Conservation (phyloP, 23 tunicate genomes). For the Styela plicata region DNA sequence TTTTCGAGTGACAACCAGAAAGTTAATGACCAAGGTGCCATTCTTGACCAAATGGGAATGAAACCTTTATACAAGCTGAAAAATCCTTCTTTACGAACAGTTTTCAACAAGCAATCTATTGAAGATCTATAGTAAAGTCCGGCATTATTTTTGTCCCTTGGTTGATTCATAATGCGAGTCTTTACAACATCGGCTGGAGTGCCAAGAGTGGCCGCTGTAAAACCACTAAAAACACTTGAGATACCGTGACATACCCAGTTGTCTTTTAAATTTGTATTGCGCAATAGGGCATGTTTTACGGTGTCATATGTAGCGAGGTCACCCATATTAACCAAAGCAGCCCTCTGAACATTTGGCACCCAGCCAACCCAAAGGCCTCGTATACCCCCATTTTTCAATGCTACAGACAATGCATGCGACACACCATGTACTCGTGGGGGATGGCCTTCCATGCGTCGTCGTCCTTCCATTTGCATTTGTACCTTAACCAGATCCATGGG, state of each 20-base stretch:
- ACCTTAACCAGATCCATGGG: slow-evolving; percentile 97
- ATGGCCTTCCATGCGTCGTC: slow-evolving; percentile 61
- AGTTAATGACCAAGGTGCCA: slow-evolving; percentile 95
- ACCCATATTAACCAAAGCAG: slow-evolving; percentile 97
- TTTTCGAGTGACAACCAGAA: slow-evolving; percentile 88
- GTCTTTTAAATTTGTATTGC: slow-evolving; percentile 40
- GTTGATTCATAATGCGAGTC: slow-evolving; percentile 98
- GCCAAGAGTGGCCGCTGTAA: slow-evolving; percentile 77
- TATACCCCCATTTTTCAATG: slow-evolving; percentile 53
- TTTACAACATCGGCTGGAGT: slow-evolving; percentile 99
- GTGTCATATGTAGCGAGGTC: slow-evolving; percentile 92
- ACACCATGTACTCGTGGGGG: slow-evolving; percentile 65
- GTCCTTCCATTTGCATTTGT: slow-evolving; percentile 96
- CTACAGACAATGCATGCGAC: slow-evolving; percentile 36
- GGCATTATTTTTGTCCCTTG: slow-evolving; percentile 58
- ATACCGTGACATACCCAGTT: slow-evolving; percentile 55
- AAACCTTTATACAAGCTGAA: slow-evolving; percentile 94
- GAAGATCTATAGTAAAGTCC: slow-evolving; percentile 77
- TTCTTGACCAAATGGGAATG: slow-evolving; percentile 87
- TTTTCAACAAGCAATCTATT: slow-evolving; percentile 71
- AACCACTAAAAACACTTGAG: slow-evolving; percentile 76
- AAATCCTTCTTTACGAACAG: slow-evolving; percentile 81
- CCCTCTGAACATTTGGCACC: slow-evolving; percentile 89
- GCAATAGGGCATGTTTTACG: slow-evolving; percentile 51
- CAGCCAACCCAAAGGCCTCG: slow-evolving; percentile 87